Percentiles rank a stretch among this genome's conserved stretches.
Evolutionary conservation across 2,888 invertebrate genomes (phyloP).

Genomic region (Anoplius nigerrimus): DNA sequence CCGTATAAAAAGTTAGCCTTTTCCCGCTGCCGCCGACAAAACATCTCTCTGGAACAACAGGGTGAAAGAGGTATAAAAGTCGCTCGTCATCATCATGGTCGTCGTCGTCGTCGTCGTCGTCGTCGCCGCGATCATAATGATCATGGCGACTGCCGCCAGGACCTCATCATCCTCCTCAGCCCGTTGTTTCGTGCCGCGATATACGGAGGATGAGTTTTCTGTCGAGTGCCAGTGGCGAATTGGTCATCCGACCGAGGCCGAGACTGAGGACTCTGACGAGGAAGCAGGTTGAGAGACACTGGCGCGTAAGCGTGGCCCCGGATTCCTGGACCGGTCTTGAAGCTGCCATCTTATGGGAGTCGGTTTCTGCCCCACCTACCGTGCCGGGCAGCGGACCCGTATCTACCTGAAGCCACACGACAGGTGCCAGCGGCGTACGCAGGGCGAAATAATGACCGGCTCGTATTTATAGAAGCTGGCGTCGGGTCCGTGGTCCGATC

Average conservation of each 20-base stretch:
- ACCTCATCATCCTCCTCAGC: too few relatives aligned
- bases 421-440: conserved; percentile 72
- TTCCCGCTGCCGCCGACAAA: background rate
- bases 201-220: background rate
- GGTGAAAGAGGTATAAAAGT: conserved; percentile 16
- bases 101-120: background rate
- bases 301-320: conserved; percentile 72
- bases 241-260: background rate
- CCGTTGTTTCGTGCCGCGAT: conserved; percentile 1
- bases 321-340: conserved; percentile 73
- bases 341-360: conserved; percentile 59
- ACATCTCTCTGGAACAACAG: too few relatives aligned
- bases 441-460: conserved; percentile 63
- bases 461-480: conserved; percentile 53
- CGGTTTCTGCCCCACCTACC: conserved; percentile 56
- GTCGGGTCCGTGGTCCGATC: background rate
- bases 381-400: conserved; percentile 32
- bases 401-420: conserved; percentile 68
- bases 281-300: conserved; percentile 66
- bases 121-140: background rate
- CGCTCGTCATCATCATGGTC: conserved; percentile 17
- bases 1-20: background rate
- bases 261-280: too few relatives aligned
- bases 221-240: background rate
- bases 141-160: too few relatives aligned